These are phyloP conservation scores for Melanargia galathea DNA, from an alignment of 2,888 invertebrate genomes.

Conservation along the genomic window DNA sequence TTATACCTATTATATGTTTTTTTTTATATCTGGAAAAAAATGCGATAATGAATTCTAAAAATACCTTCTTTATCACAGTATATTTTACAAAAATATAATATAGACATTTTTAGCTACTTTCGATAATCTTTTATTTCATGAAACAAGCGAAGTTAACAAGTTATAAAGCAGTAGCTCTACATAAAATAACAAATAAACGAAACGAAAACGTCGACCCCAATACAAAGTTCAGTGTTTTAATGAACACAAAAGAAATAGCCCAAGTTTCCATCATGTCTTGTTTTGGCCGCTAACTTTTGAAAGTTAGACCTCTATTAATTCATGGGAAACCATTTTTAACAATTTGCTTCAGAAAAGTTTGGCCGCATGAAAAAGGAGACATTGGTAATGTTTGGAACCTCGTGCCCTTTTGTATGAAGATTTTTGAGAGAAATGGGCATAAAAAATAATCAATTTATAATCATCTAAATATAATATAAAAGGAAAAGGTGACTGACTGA, in stretches of 20 bases:
- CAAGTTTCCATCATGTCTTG: conserved; percentile 13
- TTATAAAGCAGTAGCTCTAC: not conserved
- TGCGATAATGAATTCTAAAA: too few relatives aligned
- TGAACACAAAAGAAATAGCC: conserved; percentile 16
- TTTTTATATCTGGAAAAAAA: too few relatives aligned
- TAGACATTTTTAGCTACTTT: not conserved
- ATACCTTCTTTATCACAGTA: too few relatives aligned
- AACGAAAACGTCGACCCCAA: conserved; percentile 7
- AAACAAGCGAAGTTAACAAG: conserved; percentile 20
- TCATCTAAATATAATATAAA: too few relatives aligned
- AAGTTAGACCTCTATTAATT: conserved; percentile 7
- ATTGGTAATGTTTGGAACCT: too few relatives aligned
- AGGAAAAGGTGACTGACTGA: too few relatives aligned
- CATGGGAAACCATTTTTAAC: conserved; percentile 7
- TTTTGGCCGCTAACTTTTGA: conserved; percentile 4
- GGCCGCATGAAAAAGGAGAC: not conserved
- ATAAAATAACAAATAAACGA: conserved; percentile 19
- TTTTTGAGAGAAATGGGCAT: too few relatives aligned
- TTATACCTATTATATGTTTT: too few relatives aligned
- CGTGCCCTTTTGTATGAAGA: too few relatives aligned
- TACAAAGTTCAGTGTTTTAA: conserved; percentile 6
- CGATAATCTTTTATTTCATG: conserved; percentile 6
- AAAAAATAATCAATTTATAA: too few relatives aligned
- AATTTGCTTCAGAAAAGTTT: not conserved
- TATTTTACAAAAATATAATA: too few relatives aligned